Percentiles rank a stretch among this genome's conserved stretches.
Conservation (phyloP, 2,888 invertebrate genomes). For the Alentia gelatinosa region DNA sequence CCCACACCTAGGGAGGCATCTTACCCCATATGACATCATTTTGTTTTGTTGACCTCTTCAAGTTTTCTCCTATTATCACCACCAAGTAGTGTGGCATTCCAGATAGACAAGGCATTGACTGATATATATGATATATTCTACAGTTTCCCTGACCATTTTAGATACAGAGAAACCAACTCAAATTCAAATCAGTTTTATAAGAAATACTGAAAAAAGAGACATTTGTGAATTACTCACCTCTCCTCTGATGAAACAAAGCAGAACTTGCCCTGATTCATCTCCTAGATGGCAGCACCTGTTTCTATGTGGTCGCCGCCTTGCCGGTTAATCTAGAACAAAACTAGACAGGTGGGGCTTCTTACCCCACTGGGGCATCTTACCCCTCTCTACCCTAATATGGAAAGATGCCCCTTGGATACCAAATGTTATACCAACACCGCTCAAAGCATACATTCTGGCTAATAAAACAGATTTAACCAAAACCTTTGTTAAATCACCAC, state of each 20-base stretch:
- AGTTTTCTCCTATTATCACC: conserved; percentile 4
- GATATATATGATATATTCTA: background rate
- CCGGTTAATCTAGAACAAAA: background rate
- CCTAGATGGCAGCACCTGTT: conserved; percentile 7
- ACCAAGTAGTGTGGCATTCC: background rate
- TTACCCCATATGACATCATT: conserved; percentile 25
- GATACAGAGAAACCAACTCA: background rate
- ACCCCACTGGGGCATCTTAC: background rate
- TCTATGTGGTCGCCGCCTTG: background rate
- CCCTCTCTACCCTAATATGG: background rate
- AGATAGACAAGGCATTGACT: background rate
- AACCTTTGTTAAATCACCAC: background rate
- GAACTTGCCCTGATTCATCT: background rate
- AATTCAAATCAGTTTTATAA: background rate
- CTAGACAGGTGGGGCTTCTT: background rate
- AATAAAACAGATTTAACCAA: background rate
- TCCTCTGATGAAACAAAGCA: background rate
- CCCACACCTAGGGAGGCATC: conserved; percentile 17
- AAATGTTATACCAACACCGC: background rate
- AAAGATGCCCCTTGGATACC: background rate
- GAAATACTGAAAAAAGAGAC: background rate
- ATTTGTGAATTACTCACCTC: conserved; percentile 9
- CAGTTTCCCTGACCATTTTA: background rate
- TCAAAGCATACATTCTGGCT: background rate
- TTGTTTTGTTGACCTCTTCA: background rate